Evolutionary conservation across 1,140 invertebrate genomes (phyloP).

Genomic region (Eupristina koningsbergeri): DNA sequence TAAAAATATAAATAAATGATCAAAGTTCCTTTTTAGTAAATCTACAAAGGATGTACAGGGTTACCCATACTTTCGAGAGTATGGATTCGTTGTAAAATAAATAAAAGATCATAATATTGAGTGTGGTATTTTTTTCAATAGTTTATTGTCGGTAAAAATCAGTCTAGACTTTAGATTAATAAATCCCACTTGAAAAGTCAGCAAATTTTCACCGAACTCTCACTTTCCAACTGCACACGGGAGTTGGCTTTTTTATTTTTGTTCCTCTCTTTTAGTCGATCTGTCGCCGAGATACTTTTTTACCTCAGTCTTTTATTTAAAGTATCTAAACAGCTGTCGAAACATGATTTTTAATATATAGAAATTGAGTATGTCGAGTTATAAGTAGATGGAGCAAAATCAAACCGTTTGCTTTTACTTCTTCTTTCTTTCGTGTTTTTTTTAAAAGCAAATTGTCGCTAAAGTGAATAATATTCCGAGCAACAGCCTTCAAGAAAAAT

Average conservation of each 20-base stretch:
- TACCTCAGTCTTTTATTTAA: too few relatives aligned
- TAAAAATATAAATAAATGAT: too few relatives aligned
- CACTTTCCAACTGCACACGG: neutral
- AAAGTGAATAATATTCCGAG: neutral
- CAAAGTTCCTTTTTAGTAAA: neutral
- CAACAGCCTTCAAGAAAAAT: neutral
- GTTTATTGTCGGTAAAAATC: neutral
- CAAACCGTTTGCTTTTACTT: too few relatives aligned
- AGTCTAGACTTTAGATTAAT: constrained; percentile 14
- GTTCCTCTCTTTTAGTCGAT: neutral
- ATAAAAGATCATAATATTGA: neutral
- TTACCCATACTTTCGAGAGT: neutral
- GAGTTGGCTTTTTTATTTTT: neutral
- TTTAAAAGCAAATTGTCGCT: neutral
- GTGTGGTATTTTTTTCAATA: neutral
- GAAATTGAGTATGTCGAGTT: too few relatives aligned
- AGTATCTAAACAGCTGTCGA: too few relatives aligned
- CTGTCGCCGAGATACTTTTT: too few relatives aligned
- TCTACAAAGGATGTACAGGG: neutral
- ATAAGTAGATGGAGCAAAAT: too few relatives aligned
- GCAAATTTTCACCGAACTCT: neutral
- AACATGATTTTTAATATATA: too few relatives aligned
- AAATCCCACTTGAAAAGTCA: neutral
- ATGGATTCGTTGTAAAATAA: neutral
- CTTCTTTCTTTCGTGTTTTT: neutral